Conservation (phyloP, 2,113 vertebrate genomes). For the Kryptolebias marmoratus region DNA sequence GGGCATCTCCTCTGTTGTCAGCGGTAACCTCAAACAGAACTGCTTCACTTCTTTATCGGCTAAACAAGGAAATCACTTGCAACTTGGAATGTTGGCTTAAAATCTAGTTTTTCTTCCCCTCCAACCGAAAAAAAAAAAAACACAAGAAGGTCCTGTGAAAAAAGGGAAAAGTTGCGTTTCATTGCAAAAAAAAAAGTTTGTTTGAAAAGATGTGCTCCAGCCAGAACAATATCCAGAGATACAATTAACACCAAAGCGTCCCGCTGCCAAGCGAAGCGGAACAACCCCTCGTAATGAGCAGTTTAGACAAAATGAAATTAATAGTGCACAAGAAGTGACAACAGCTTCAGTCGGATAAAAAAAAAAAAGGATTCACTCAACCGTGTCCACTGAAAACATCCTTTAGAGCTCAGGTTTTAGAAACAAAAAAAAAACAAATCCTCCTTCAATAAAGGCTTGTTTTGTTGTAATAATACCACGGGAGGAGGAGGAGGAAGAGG, state of each 20-base stretch:
- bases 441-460: slow-evolving; percentile 16
- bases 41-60: slow-evolving; percentile 15
- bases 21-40: slow-evolving; percentile 12
- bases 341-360: slow-evolving; percentile 29
- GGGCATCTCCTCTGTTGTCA: slow-evolving; percentile 26
- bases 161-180: slow-evolving; percentile 23
- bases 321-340: slow-evolving; percentile 44
- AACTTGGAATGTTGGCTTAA: too few relatives aligned
- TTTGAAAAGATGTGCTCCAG: slow-evolving; percentile 11
- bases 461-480: slow-evolving; percentile 33
- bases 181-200: slow-evolving; percentile 19
- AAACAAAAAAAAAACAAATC: slow-evolving; percentile 27
- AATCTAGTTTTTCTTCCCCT: too few relatives aligned
- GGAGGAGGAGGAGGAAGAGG: background rate
- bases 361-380: slow-evolving; percentile 21
- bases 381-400: slow-evolving; percentile 2
- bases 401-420: slow-evolving; percentile 17
- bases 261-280: slow-evolving; percentile 33
- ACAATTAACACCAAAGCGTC: slow-evolving; percentile 28
- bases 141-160: background rate
- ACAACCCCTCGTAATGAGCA: slow-evolving; percentile 42
- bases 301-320: slow-evolving; percentile 46
- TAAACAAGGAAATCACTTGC: slow-evolving; percentile 25
- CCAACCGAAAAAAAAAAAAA: too few relatives aligned
- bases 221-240: slow-evolving; percentile 34